Percentiles rank a stretch among this genome's conserved stretches.
Evolutionary conservation across 2,797 vertebrate species (phyloP).

Genomic region (Sebastes matsubarae): DNA sequence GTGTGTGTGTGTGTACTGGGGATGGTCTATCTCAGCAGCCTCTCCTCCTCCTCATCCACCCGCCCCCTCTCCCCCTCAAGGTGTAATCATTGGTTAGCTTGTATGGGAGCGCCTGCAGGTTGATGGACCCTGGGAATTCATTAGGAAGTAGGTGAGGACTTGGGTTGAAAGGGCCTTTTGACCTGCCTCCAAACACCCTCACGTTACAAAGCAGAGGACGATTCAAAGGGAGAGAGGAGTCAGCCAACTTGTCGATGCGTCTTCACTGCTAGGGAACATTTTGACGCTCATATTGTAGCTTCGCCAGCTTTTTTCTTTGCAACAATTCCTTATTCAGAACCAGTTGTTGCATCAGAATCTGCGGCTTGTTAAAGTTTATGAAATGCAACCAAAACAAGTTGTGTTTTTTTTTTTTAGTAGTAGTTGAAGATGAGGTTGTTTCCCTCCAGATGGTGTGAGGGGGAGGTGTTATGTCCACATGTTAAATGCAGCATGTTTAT

Average conservation of each 20-base stretch:
- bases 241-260: conserved; percentile 53
- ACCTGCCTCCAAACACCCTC: conserved; percentile 72
- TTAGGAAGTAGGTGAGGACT: conserved; percentile 81
- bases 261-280: conserved; percentile 23
- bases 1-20: conserved; percentile 37
- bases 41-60: conserved; percentile 59
- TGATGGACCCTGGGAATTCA: conserved; percentile 84
- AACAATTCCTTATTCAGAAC: not conserved
- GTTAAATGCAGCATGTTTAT: conserved; percentile 76
- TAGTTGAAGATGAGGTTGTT: conserved; percentile 41
- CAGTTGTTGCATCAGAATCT: conserved; percentile 3
- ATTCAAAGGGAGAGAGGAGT: conserved; percentile 64
- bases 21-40: conserved; percentile 63
- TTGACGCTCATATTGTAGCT: not conserved
- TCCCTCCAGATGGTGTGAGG: conserved; percentile 67
- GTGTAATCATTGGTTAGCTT: conserved; percentile 86
- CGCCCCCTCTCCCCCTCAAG: conserved; percentile 78
- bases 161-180: conserved; percentile 76
- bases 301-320: not conserved
- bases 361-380: conserved; percentile 14
- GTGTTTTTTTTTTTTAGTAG: not conserved
- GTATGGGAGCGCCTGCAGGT: conserved; percentile 82
- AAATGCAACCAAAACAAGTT: conserved; percentile 45
- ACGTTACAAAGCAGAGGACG: conserved; percentile 68
- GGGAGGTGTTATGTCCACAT: conserved; percentile 73